These are phyloP conservation scores for Luscinia megarhynchos DNA, from an alignment of 2,797 vertebrate genomes.

Conservation along the genomic window DNA sequence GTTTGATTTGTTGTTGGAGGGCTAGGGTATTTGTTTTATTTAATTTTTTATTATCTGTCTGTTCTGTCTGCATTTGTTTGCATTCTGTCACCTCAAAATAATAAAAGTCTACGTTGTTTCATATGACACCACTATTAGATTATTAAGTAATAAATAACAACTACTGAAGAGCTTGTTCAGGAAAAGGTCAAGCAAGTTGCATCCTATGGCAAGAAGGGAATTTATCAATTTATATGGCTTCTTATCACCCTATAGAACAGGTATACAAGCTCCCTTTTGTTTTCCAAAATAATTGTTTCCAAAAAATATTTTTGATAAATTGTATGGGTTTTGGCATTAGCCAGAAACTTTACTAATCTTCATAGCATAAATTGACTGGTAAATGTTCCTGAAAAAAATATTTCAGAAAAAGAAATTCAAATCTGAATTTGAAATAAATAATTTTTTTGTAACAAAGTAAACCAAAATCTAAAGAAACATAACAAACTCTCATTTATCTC, in stretches of 20 bases:
- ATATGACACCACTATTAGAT: background rate
- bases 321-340: background rate
- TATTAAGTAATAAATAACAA: background rate
- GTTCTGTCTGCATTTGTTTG: background rate
- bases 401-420: background rate
- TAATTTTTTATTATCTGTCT: background rate
- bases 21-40: background rate
- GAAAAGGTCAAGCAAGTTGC: background rate
- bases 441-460: background rate
- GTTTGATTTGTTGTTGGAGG: accelerated
- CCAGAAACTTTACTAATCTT: background rate
- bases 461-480: background rate
- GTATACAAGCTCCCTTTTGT: background rate
- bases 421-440: background rate
- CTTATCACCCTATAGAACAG: background rate
- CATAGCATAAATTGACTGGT: background rate
- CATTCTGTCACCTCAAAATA: background rate
- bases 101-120: background rate
- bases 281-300: background rate
- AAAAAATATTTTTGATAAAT: background rate
- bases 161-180: background rate
- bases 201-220: background rate
- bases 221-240: background rate
- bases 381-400: background rate
- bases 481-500: background rate